These are phyloP conservation scores for Peucedramus taeniatus DNA, from an alignment of 2,113 vertebrate genomes.

Conservation along the genomic window DNA sequence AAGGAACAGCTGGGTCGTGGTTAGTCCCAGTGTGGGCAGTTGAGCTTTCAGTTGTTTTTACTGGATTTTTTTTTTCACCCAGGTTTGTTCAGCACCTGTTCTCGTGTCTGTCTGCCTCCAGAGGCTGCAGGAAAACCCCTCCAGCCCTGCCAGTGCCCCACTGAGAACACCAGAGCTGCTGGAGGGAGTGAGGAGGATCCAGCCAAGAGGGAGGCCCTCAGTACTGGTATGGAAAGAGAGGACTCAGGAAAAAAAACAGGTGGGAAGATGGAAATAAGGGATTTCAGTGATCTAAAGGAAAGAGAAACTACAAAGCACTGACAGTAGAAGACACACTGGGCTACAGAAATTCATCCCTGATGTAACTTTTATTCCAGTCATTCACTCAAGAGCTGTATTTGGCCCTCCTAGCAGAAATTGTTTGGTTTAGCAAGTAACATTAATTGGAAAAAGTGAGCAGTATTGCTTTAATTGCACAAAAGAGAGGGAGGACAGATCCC, in stretches of 20 bases:
- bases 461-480: conserved; percentile 12
- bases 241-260: background rate
- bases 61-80: background rate
- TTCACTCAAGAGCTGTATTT: background rate
- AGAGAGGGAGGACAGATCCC: conserved; percentile 23
- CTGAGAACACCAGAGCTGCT: background rate
- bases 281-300: background rate
- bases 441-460: background rate
- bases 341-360: background rate
- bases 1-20: background rate
- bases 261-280: background rate
- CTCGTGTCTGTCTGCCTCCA: background rate
- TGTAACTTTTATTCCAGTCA: background rate
- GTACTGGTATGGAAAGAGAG: fast-evolving
- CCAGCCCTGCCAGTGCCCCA: background rate
- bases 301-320: background rate
- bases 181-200: background rate
- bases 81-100: background rate
- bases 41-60: background rate
- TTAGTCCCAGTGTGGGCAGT: background rate
- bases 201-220: background rate
- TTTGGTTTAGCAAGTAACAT: background rate
- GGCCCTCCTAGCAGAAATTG: background rate
- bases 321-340: background rate
- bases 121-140: background rate